phyloP scores from a whole-genome alignment of 2,888 invertebrate species.

The Euproctis similis region DNA sequence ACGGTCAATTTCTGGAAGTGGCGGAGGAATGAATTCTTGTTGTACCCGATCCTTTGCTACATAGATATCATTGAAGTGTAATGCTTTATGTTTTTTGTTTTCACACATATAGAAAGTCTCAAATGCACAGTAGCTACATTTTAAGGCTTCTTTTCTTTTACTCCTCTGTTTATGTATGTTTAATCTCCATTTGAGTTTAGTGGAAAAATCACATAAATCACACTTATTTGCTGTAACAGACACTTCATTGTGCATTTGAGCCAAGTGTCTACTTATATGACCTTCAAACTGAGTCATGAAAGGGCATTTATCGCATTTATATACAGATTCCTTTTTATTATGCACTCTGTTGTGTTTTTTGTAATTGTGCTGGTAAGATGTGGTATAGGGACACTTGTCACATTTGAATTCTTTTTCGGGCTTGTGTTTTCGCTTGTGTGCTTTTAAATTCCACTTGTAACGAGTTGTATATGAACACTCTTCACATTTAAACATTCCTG shows the following conservation, averaged over 20 bases:
- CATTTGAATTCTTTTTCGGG: constrained; percentile 34
- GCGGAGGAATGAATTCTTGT: not conserved
- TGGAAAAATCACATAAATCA: constrained; percentile 46
- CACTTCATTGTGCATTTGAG: constrained; percentile 47
- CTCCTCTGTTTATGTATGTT: constrained; percentile 45
- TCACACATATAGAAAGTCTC: constrained; percentile 43
- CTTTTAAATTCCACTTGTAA: constrained; percentile 30
- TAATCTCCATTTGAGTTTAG: constrained; percentile 41
- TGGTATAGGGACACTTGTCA: constrained; percentile 24
- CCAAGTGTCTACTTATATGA: constrained; percentile 45
- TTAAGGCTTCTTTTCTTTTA: constrained; percentile 25
- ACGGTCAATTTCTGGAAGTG: not conserved
- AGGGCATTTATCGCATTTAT: constrained; percentile 47
- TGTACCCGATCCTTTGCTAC: not conserved
- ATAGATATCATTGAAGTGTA: constrained; percentile 17
- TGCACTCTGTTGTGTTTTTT: constrained; percentile 34
- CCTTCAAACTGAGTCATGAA: constrained; percentile 48
- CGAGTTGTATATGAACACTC: constrained; percentile 19
- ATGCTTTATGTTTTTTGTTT: constrained; percentile 39
- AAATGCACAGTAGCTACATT: constrained; percentile 41
- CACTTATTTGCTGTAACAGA: constrained; percentile 42
- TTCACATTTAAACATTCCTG: constrained; percentile 12
- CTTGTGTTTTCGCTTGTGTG: constrained; percentile 39
- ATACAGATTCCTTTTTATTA: constrained; percentile 18
- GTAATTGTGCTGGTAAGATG: constrained; percentile 33